Base-by-base conservation (phyloP, 2,888 invertebrate species). In the Druceiella hillmani region DNA sequence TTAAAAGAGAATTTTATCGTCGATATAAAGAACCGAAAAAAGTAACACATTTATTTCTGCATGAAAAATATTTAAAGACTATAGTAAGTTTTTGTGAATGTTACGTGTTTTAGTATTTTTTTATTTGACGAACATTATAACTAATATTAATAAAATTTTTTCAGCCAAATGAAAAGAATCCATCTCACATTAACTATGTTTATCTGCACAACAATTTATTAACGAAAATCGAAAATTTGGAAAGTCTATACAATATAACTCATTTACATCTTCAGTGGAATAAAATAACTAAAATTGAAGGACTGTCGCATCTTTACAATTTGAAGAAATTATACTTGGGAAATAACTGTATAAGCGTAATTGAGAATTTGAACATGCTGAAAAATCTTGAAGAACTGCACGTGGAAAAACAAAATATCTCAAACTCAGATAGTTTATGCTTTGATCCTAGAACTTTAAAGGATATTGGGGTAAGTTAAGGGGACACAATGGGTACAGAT, bases 181-280 rank as follows among this genome's bases (percentile, higher is more conserved):
- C 64, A 5, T 61, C 49, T n/a, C 55, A 71, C 33, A 49, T 87
- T 27, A 68, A 74, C 12, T 75, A 80, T 46, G 69, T 84, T 11
- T 92, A 83, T 62, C 72, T 87, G 25, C 92, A 89, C 55, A 85
- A 84, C 53, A 95, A 94, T 58, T 76, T 76, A 50, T 81, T 95
- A 47, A 61, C 73, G 1, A 78, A 78, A 56, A 79, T 94, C 13
- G 76, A 84, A 56, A 85, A 87, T 52, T 55, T 93, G 4, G 68
- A 79, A 32, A 59, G 66, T 14, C 65, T 88, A 3, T 66, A 61
- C 31, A 79, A 81, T 49, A 59, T 88, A 26, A 81, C 79, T 2
- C 77, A 84, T 48, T 63, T 84, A 30, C 88, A 79, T 58, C 58
- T 85, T 10, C 88, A 85, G 61, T 86, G 83, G 66, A 90, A 90